Evolutionary conservation across 2,113 vertebrate species (phyloP), one percentile per base, ranked within the genome.

Genomic region (Anguilla japonica): DNA sequence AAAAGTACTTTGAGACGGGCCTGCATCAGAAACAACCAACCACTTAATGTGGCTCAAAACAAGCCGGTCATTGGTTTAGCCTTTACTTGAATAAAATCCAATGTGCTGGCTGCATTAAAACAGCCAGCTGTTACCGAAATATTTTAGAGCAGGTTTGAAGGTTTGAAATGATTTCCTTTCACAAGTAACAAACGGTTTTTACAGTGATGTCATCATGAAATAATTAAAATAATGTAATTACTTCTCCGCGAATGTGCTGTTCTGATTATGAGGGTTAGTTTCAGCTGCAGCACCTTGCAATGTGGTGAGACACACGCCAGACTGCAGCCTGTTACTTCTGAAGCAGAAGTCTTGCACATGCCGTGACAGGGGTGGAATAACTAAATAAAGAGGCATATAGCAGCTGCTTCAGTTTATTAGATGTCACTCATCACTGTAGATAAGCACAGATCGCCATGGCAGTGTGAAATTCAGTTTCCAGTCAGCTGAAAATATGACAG

Each of bases 41-140:
- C 43, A 9, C 9, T 46, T 46, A 46, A 46, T 46, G 43, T 46
- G 43, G 43, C 43, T 46, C 43, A 46, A 90, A 92, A 90, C 91
- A 84, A 87, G 89, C 79, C 81, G 85, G 87, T 86, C 83, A 88
- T 87, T 46, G 85, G 80, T 84, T 88, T 87, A 85, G 85, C 83
- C 20, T 83, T 53, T 39, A 53, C 29, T 57, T 13, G 43, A 46
- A 46, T 13, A 53, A 53, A 53, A 13, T 14, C 50, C 13, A 11
- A 53, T 67, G 22, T 67, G 60, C 60, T 81, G 20, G 86, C 83
- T 81, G 50, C 60, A 88, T 50, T 67, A 40, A 78, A 83, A 79
- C 43, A 46, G 43, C 8, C 8, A 46, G 43, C 43, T 46, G 57
- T 53, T 53, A 14, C 50, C 50, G 8, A 46, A 46, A 26, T 67